A percentile compares a stretch with the other conserved stretches of the same genome.
phyloP scores from a whole-genome alignment of 2,888 invertebrate species.

The Zygaena filipendulae region DNA sequence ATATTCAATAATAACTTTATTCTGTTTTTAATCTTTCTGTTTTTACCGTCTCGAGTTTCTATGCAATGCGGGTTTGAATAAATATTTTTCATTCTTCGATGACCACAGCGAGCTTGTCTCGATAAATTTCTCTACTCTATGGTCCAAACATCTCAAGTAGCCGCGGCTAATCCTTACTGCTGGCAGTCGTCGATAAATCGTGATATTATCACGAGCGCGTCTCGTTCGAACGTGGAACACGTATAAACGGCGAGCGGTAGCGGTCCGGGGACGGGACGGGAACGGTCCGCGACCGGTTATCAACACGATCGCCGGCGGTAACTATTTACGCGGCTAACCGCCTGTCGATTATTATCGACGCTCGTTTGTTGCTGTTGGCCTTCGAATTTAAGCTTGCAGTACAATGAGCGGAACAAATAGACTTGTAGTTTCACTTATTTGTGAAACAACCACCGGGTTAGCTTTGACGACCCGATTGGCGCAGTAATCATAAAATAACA shows the following conservation, averaged over 20 bases:
- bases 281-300: slow-evolving; percentile 29
- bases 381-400: slow-evolving; percentile 17
- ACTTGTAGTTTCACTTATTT: no score
- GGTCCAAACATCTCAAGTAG: slow-evolving; percentile 42
- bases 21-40: no score
- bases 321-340: slow-evolving; percentile 33
- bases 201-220: slow-evolving; percentile 45
- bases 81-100: no score
- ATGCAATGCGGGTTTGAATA: no score
- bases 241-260: slow-evolving; percentile 33
- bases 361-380: slow-evolving; percentile 42
- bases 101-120: no score
- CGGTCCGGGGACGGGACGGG: slow-evolving; percentile 17
- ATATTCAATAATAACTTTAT: no score
- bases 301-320: slow-evolving; percentile 29
- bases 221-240: slow-evolving; percentile 42
- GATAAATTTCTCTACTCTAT: slow-evolving; percentile 20
- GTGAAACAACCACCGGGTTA: no score
- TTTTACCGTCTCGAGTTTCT: no score
- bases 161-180: slow-evolving; percentile 25
- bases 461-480: no score
- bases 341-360: slow-evolving; percentile 49
- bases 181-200: slow-evolving; percentile 42
- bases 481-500: no score
- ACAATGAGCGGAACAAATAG: slow-evolving; percentile 21